phyloP scores from a whole-genome alignment of 2,113 vertebrate genomes.

The Bos indicus region DNA sequence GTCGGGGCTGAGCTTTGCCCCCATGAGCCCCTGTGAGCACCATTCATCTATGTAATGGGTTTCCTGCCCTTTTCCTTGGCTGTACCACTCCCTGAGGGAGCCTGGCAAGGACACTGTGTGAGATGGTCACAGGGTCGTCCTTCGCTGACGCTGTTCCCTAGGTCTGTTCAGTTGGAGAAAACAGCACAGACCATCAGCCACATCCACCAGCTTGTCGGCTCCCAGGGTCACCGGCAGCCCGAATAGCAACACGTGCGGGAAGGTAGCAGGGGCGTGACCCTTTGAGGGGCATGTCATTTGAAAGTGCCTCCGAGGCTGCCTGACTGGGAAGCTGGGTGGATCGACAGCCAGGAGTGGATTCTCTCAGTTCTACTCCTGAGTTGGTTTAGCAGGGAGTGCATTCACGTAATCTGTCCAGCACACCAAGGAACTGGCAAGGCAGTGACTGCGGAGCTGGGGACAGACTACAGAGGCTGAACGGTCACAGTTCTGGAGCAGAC shows the following conservation, averaged over 20 bases:
- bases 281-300: background rate
- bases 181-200: background rate
- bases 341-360: background rate
- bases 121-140: background rate
- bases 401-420: background rate
- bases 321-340: background rate
- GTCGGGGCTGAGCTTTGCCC: background rate
- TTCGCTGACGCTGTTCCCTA: background rate
- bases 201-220: background rate
- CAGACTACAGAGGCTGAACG: background rate
- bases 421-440: background rate
- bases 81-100: background rate
- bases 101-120: background rate
- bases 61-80: background rate
- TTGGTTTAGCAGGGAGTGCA: background rate
- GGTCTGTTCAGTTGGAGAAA: background rate
- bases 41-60: accelerated
- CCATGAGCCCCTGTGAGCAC: background rate
- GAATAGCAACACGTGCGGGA: background rate
- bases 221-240: background rate
- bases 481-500: background rate
- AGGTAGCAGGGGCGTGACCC: background rate
- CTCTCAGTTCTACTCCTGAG: background rate
- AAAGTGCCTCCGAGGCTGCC: background rate
- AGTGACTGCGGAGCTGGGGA: background rate